phyloP scores from a whole-genome alignment of 1,140 invertebrate genomes.

The Panulirus ornatus region DNA sequence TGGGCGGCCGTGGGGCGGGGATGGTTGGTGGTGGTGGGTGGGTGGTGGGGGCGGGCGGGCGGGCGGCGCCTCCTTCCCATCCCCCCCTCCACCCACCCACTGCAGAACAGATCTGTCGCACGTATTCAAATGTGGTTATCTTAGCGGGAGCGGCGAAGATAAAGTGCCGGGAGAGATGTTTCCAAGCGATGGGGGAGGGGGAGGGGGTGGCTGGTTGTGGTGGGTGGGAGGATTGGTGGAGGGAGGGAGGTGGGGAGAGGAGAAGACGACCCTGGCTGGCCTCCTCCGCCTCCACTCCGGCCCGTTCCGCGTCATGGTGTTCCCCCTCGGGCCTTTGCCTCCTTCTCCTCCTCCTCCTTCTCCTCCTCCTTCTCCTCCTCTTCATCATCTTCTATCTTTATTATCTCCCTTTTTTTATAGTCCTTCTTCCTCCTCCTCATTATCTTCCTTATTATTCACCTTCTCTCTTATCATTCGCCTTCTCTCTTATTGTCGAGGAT shows the following conservation, averaged over 20 bases:
- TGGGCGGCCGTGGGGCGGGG: neutral
- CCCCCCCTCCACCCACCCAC: neutral
- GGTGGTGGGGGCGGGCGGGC: too few relatives aligned
- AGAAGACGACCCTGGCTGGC: neutral
- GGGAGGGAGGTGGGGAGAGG: too few relatives aligned
- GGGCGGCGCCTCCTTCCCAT: constrained; percentile 1
- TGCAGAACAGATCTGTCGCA: constrained; percentile 16
- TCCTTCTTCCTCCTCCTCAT: neutral
- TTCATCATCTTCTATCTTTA: neutral
- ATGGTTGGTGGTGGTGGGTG: too few relatives aligned
- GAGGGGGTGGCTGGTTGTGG: neutral
- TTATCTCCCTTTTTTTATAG: too few relatives aligned
- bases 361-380: neutral
- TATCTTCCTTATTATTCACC: too few relatives aligned
- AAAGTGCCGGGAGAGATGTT: neutral
- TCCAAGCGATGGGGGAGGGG: neutral
- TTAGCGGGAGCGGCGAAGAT: neutral
- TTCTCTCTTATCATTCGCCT: too few relatives aligned
- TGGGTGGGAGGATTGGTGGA: neutral
- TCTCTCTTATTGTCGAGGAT: too few relatives aligned
- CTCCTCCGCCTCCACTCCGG: neutral
- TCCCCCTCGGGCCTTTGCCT: neutral
- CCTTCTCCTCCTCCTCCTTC: neutral
- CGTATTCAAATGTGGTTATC: constrained; percentile 46
- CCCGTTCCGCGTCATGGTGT: neutral